Conservation (phyloP, 2,888 invertebrate genomes). For the Drosophila sordidapex region DNA sequence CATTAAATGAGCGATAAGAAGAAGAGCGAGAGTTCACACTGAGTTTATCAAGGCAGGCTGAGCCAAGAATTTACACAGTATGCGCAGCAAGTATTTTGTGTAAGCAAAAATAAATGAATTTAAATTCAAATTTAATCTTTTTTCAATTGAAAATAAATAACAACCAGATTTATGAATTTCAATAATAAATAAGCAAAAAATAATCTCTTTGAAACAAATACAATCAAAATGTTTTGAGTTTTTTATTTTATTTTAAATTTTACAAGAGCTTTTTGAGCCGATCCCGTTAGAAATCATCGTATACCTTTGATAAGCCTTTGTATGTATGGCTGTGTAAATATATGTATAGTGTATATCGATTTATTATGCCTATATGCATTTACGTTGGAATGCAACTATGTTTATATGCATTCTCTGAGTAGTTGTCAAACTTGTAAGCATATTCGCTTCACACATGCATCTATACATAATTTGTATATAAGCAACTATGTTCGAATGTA, state of each 20-base stretch:
- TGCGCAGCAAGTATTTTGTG: too few relatives aligned
- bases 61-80: neutral
- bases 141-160: neutral
- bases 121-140: too few relatives aligned
- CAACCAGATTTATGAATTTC: neutral
- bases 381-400: neutral
- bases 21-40: neutral
- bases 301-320: neutral
- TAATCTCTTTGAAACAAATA: neutral
- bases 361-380: neutral
- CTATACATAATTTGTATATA: neutral
- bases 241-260: neutral
- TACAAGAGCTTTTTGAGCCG: neutral
- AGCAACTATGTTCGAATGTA: neutral
- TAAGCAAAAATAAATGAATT: too few relatives aligned
- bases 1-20: constrained; percentile 18
- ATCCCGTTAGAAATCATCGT: neutral
- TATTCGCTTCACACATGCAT: neutral
- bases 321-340: neutral
- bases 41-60: constrained; percentile 22
- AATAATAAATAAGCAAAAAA: neutral
- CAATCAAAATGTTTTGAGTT: neutral
- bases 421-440: neutral
- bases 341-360: neutral
- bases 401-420: neutral